These are phyloP conservation scores for Melospiza georgiana DNA, from an alignment of 2,113 vertebrate genomes.

Conservation along the genomic window DNA sequence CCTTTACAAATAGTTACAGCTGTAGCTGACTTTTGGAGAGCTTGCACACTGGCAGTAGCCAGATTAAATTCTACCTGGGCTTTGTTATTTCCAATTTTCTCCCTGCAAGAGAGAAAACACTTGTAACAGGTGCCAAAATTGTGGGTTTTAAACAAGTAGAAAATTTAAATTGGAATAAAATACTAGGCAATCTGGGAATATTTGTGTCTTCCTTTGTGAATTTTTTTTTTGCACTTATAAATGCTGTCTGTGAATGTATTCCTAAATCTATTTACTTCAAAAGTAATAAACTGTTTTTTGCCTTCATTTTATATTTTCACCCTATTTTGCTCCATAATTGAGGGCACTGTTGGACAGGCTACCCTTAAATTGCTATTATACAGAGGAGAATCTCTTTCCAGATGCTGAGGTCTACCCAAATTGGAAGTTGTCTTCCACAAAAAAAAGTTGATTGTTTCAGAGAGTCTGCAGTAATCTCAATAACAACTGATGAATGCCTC, in stretches of 20 bases:
- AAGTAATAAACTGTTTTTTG: background rate
- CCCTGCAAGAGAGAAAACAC: background rate
- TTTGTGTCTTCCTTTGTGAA: background rate
- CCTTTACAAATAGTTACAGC: background rate
- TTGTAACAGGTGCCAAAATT: background rate
- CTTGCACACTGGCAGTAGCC: background rate
- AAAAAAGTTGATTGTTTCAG: background rate
- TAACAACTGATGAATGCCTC: slow-evolving; percentile 73
- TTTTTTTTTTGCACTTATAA: background rate
- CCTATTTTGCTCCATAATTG: background rate
- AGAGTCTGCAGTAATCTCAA: slow-evolving; percentile 42
- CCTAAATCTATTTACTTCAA: background rate
- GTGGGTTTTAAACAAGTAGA: background rate
- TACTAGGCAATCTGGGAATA: too few relatives aligned
- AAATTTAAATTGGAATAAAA: background rate
- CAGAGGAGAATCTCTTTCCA: background rate
- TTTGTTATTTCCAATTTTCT: background rate
- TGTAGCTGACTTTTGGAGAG: background rate
- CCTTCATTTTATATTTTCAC: background rate
- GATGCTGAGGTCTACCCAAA: background rate
- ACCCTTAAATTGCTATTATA: background rate
- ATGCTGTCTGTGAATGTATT: background rate
- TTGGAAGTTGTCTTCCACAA: background rate
- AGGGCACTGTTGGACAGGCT: background rate
- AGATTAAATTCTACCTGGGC: background rate